Evolutionary conservation across 2,113 vertebrate species (phyloP).

Genomic region (Garra rufa): DNA sequence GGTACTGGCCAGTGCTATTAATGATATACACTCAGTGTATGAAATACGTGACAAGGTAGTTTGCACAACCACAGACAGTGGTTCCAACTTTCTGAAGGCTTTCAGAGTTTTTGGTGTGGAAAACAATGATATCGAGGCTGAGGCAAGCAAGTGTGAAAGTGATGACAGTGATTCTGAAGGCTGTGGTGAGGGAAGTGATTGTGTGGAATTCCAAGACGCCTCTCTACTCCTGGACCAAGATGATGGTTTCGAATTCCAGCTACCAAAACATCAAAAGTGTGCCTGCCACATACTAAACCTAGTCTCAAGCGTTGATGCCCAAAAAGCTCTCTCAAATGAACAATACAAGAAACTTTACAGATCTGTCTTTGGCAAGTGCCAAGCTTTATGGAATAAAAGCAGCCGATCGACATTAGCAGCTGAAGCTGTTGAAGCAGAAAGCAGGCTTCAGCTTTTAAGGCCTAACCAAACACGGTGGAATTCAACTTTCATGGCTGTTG

Average conservation of each 20-base stretch:
- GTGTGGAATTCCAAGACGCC: conserved; percentile 12
- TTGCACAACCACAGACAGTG: too few relatives aligned
- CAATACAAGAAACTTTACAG: neutral
- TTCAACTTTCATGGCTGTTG: conserved; percentile 15
- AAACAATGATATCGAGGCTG: neutral
- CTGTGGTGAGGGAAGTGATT: neutral
- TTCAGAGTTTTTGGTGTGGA: too few relatives aligned
- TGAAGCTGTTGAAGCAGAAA: conserved; percentile 21
- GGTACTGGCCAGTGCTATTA: neutral
- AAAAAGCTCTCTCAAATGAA: neutral
- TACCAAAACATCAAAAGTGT: conserved; percentile 19
- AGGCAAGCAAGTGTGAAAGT: neutral
- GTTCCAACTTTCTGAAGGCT: too few relatives aligned
- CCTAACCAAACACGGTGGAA: neutral
- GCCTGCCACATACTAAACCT: neutral
- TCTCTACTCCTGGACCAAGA: conserved; percentile 5
- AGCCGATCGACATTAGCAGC: neutral
- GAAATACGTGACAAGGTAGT: too few relatives aligned
- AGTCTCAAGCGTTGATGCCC: conserved; percentile 6
- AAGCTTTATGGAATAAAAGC: too few relatives aligned
- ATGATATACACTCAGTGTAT: conserved; percentile 5
- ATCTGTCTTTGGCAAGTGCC: neutral
- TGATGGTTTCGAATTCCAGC: neutral
- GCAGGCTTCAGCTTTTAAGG: conserved; percentile 15
- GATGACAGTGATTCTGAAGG: conserved; percentile 1